Percentiles rank a stretch among this genome's conserved stretches.
Evolutionary conservation across 2,113 vertebrate genomes (phyloP).

Genomic region (Chloropsis hardwickii): DNA sequence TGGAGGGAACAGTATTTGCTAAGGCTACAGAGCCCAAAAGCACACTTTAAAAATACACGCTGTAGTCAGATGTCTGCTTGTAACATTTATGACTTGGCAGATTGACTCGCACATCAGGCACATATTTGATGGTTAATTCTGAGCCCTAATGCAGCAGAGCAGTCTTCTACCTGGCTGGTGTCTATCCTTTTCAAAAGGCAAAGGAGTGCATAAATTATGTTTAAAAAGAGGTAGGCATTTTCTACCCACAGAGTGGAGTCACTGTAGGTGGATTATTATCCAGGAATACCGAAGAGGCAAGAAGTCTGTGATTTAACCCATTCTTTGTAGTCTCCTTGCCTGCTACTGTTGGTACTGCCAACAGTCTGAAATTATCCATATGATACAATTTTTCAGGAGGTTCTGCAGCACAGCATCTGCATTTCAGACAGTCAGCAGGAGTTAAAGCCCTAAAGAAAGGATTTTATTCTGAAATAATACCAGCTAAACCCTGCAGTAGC

Average conservation of each 20-base stretch:
- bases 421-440: neutral
- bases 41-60: neutral
- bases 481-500: neutral
- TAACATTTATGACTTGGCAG: conserved; percentile 30
- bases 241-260: conserved; percentile 55
- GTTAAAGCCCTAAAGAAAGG: neutral
- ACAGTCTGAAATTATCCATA: neutral
- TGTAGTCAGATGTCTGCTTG: conserved; percentile 39
- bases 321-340: conserved; percentile 26
- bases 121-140: conserved; percentile 45
- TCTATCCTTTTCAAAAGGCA: conserved; percentile 60
- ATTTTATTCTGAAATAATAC: neutral
- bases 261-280: conserved; percentile 61
- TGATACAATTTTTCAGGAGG: neutral
- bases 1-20: neutral
- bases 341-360: neutral
- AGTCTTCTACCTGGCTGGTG: conserved; percentile 58
- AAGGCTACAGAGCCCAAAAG: neutral
- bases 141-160: conserved; percentile 29
- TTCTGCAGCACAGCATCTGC: neutral
- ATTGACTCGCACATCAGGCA: conserved; percentile 38
- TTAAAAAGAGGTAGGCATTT: conserved; percentile 58
- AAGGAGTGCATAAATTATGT: conserved; percentile 61
- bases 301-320: conserved; percentile 56
- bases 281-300: conserved; percentile 38